phyloP scores from a whole-genome alignment of 2,797 vertebrate species.

The Sorex maritimensis region DNA sequence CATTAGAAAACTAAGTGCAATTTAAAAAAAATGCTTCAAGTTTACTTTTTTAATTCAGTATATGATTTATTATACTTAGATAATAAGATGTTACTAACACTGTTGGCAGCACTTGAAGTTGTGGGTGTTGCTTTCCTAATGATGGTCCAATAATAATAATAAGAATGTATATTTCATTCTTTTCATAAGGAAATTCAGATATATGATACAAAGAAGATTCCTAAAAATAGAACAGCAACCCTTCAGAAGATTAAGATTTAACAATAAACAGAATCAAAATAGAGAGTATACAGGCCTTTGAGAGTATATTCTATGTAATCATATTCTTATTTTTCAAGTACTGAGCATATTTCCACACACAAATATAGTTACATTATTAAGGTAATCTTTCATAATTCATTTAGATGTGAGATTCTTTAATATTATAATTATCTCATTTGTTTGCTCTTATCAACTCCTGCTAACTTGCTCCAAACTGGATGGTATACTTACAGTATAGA shows the following conservation, averaged over 20 bases:
- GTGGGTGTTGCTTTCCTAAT: not conserved
- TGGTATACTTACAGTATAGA: not conserved
- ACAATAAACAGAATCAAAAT: slow-evolving; percentile 5
- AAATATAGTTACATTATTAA: slow-evolving; percentile 63
- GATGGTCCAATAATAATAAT: not conserved
- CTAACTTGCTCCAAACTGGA: not conserved
- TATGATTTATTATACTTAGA: slow-evolving; percentile 1
- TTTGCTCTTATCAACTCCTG: not conserved
- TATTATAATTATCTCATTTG: not conserved
- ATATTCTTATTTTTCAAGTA: slow-evolving; percentile 33
- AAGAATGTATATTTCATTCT: not conserved
- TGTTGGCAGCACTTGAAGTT: slow-evolving; percentile 17
- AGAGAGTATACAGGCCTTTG: not conserved
- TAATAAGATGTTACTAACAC: slow-evolving; percentile 37
- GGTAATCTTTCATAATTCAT: not conserved
- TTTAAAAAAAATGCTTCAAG: not conserved
- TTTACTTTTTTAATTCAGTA: slow-evolving; percentile 47
- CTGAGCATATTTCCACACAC: slow-evolving; percentile 20
- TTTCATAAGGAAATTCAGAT: slow-evolving; percentile 4
- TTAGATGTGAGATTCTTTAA: not conserved
- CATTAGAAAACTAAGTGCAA: not conserved
- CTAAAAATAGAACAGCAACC: not conserved
- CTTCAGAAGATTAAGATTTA: not conserved
- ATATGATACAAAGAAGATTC: not conserved
- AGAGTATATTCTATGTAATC: not conserved